Conservation (phyloP, 2,797 vertebrate species). For the Erpetoichthys calabaricus region DNA sequence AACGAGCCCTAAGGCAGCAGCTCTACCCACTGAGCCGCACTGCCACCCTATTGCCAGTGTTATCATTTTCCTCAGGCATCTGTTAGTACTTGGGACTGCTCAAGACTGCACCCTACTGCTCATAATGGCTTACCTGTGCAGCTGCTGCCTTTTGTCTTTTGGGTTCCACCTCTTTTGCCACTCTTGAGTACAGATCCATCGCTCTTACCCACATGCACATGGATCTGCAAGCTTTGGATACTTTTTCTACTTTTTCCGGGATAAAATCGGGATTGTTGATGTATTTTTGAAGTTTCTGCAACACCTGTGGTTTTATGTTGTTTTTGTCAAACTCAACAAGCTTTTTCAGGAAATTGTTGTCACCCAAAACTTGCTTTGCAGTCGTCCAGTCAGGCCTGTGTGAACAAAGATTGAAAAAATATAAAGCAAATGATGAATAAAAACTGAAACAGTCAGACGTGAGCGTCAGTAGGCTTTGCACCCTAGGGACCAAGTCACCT, state of each 20-base stretch:
- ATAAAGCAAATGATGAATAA: background rate
- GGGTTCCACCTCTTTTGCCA: slow-evolving; percentile 60
- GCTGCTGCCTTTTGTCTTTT: slow-evolving; percentile 59
- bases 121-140: slow-evolving; percentile 45
- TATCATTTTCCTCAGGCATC: too few species aligned
- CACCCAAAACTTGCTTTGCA: slow-evolving; percentile 66
- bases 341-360: slow-evolving; percentile 59
- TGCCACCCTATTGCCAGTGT: too few species aligned
- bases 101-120: too few species aligned
- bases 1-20: too few species aligned
- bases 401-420: slow-evolving; percentile 7
- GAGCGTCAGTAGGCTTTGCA: too few species aligned
- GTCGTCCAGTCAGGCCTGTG: slow-evolving; percentile 60
- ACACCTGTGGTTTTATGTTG: slow-evolving; percentile 60
- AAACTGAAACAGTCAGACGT: background rate
- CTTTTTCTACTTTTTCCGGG: slow-evolving; percentile 69
- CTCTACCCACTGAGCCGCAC: too few species aligned
- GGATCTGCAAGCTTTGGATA: slow-evolving; percentile 65
- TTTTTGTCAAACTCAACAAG: slow-evolving; percentile 66
- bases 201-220: slow-evolving; percentile 78
- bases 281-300: slow-evolving; percentile 62
- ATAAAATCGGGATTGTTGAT: slow-evolving; percentile 65
- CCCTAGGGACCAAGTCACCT: too few species aligned
- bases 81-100: too few species aligned
- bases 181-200: slow-evolving; percentile 63